These are phyloP conservation scores for Romanomermis culicivorax DNA, from an alignment of 2,888 invertebrate genomes.

Conservation along the genomic window DNA sequence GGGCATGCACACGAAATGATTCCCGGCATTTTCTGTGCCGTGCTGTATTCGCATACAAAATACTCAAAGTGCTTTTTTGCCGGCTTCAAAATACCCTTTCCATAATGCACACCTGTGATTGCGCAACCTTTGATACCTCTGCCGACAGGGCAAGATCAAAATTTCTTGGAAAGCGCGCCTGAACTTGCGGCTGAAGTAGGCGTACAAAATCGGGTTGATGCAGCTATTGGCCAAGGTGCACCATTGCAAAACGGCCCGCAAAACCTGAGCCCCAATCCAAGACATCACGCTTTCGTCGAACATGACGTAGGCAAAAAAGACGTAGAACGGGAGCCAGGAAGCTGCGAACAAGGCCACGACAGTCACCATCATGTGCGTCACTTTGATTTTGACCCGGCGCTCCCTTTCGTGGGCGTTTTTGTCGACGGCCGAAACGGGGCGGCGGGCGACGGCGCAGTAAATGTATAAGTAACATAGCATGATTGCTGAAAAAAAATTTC, in stretches of 20 bases:
- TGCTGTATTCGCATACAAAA: too few relatives aligned
- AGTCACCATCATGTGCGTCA: slow-evolving; percentile 27
- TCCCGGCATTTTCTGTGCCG: too few relatives aligned
- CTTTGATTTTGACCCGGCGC: slow-evolving; percentile 24
- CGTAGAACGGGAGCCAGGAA: slow-evolving; percentile 25
- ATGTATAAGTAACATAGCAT: slow-evolving; percentile 22
- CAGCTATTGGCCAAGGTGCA: slow-evolving; percentile 22
- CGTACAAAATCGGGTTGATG: slow-evolving; percentile 26
- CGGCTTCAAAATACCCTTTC: too few relatives aligned
- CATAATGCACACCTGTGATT: neutral
- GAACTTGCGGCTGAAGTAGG: slow-evolving; percentile 15
- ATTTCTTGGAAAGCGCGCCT: slow-evolving; percentile 21
- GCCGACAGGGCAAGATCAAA: slow-evolving; percentile 21
- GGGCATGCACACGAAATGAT: too few relatives aligned
- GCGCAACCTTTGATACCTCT: slow-evolving; percentile 9
- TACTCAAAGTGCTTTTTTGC: too few relatives aligned
- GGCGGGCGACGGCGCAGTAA: slow-evolving; percentile 14
- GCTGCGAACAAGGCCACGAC: slow-evolving; percentile 25
- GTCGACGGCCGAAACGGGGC: slow-evolving; percentile 25
- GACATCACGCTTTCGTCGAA: neutral
- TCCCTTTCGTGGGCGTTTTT: slow-evolving; percentile 18
- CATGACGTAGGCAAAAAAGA: slow-evolving; percentile 1
- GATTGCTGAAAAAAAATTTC: too few relatives aligned
- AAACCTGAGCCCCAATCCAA: slow-evolving; percentile 7
- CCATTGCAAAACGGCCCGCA: slow-evolving; percentile 26